Base-by-base conservation (phyloP, 2,113 vertebrate genomes). In the Pavo muticus region DNA sequence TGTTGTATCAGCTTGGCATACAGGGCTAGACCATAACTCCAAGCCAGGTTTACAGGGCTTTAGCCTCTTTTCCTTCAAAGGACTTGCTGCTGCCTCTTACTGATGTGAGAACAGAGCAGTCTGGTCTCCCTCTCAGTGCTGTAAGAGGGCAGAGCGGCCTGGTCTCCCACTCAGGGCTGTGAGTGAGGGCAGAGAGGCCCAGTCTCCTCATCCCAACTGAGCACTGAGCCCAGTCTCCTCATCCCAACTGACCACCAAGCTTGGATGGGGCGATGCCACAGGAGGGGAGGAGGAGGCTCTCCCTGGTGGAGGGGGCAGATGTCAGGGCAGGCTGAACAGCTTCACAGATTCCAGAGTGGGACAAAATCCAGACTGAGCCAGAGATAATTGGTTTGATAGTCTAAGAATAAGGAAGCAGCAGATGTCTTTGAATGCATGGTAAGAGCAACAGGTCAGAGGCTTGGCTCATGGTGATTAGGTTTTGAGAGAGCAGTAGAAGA, bases 271-370 rank as follows among this genome's bases (percentile, higher is more conserved):
- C 1, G 1, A 30, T 35, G 64, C 71, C 56, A 47, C 19, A 64
- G 39, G 30, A n/a, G 37, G 25, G 12, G 45, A 68, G 52, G 25
- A 64, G 47, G 27, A 8, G 2, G 8, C 32, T 65, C 71, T 68
- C 64, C 54, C 23, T 6, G 2, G 80, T 29, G 27, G 21, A 3
- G 4, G 1, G 2, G 44, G 48, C 0, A 0, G 42, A 21, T 7
- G 2, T 40, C 32, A 85, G 47, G 56, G 75, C 59, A 67, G 50
- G 47, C 18, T 90, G 75, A 83, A 61, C 11, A 78, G 39, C 50
- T 91, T 84, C 48, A 1, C 59, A 27, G 16, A 27, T 17, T 42
- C 21, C 45, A 39, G 35, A 79, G 45, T 79, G 32, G 21, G 39
- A 47, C 60, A 83, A 82, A 91, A 82, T 42, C n/a, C 57, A 70